Base-by-base conservation (phyloP, 2,888 invertebrate species). In the Sinodicranocentrus sp. region DNA sequence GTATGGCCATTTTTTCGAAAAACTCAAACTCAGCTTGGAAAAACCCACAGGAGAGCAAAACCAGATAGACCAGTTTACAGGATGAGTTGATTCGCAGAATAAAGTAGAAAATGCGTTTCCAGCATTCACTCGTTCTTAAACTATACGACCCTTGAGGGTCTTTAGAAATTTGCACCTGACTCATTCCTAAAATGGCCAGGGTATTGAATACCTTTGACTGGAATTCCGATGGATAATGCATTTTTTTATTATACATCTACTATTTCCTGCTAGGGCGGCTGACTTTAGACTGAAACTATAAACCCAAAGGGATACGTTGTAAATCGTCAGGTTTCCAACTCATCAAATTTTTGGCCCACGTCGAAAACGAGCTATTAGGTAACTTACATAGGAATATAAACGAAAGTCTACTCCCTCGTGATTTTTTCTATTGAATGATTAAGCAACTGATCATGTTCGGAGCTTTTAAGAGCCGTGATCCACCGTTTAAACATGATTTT, bases 1-100 rank as follows among this genome's bases (percentile, higher is more conserved):
- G 44, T n/a, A 85, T 83, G 8, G 85, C 85, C 78, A 85, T 82
- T 52, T 75, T 75, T 21, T 85, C 85, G 19, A 82, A 82, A 59
- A 85, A 85, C 25, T 85, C 85, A 70, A 83, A 82, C 28, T 68
- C 68, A 3, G 43, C 25, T 26, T 78, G 78, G 48, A 82, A 82
- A 26, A 28, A 1, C 1, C 82, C 85, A 1, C 61, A 67, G 10
- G 72, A 82, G 15, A 85, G 75, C 13, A 82, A 54, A 6, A 85
- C 33, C 3, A 85, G 71, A 25, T 75, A 85, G 1, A 57, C 23
- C 0, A 79, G 17, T 57, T 85, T 85, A 0, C 25, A 44, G 0
- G 79, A 15, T 6, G 82, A 57, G 39, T 85, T 85, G 15, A 77
- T n/a, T 15, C 84, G 28, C 1, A 85, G 44, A 1, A 68, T 15